Evolutionary conservation across 2,888 invertebrate species (phyloP).

Genomic region (Trissolcus brochymenae): DNA sequence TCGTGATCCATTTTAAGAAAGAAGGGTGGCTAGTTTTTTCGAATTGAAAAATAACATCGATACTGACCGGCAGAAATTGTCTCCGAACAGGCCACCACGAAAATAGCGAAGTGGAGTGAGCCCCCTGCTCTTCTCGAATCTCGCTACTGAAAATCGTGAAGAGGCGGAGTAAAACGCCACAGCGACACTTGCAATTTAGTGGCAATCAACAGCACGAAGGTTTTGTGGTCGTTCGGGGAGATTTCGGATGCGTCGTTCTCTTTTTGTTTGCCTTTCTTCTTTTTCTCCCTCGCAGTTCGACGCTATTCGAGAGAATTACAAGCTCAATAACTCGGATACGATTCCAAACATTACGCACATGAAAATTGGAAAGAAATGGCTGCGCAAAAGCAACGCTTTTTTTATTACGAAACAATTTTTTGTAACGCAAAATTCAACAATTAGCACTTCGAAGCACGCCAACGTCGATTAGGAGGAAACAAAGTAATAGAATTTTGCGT

Average conservation of each 20-base stretch:
- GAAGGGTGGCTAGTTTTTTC: conserved; percentile 52
- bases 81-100: conserved; percentile 61
- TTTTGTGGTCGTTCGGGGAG: conserved; percentile 74
- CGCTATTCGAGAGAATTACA: conserved; percentile 41
- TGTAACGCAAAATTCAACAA: background rate
- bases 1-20: conserved; percentile 30
- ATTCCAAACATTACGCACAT: conserved; percentile 48
- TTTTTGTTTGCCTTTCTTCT: conserved; percentile 67
- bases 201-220: conserved; percentile 74
- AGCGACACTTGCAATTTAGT: conserved; percentile 71
- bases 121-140: conserved; percentile 53
- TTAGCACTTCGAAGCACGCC: background rate
- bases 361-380: conserved; percentile 51
- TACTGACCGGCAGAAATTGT: conserved; percentile 66
- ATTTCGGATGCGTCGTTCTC: conserved; percentile 69
- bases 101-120: conserved; percentile 60
- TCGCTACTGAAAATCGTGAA: conserved; percentile 50
- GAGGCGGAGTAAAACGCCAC: conserved; percentile 57
- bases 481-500: too few species aligned
- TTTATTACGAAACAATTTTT: conserved; percentile 31
- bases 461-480: too few species aligned
- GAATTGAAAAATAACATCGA: conserved; percentile 66
- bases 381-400: conserved; percentile 21
- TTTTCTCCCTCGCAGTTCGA: conserved; percentile 28
- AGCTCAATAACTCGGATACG: conserved; percentile 50